Evolutionary conservation across 2,888 invertebrate species (phyloP).

Genomic region (Amaurobius ferox): DNA sequence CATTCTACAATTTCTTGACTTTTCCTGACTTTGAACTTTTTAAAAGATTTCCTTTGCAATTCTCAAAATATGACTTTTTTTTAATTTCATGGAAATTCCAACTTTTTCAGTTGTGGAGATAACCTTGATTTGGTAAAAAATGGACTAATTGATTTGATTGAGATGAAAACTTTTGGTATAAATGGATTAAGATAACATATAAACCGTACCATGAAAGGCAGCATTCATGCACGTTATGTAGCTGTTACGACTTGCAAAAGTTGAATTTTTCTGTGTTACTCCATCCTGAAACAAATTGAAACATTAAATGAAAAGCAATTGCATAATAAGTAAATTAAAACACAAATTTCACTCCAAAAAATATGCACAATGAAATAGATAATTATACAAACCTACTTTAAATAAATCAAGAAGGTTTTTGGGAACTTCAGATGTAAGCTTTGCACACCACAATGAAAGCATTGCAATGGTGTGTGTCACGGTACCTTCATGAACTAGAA

Average conservation of each 20-base stretch:
- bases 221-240: conserved; percentile 87
- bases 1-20: no score
- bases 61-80: no score
- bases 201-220: conserved; percentile 81
- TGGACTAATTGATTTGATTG: no score
- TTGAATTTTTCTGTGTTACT: conserved; percentile 84
- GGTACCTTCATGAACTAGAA: conserved; percentile 90
- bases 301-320: background rate
- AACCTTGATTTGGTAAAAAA: no score
- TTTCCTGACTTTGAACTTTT: no score
- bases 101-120: no score
- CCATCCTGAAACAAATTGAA: conserved; percentile 82
- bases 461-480: conserved; percentile 88
- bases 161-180: no score
- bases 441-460: conserved; percentile 87
- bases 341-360: background rate
- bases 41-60: no score
- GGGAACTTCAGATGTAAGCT: conserved; percentile 83
- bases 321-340: background rate
- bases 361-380: background rate
- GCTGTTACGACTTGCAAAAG: conserved; percentile 85
- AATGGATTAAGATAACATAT: background rate
- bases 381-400: conserved; percentile 75
- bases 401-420: conserved; percentile 83
- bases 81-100: no score